Conservation (phyloP, 2,113 vertebrate genomes). For the Chiloscyllium plagiosum region DNA sequence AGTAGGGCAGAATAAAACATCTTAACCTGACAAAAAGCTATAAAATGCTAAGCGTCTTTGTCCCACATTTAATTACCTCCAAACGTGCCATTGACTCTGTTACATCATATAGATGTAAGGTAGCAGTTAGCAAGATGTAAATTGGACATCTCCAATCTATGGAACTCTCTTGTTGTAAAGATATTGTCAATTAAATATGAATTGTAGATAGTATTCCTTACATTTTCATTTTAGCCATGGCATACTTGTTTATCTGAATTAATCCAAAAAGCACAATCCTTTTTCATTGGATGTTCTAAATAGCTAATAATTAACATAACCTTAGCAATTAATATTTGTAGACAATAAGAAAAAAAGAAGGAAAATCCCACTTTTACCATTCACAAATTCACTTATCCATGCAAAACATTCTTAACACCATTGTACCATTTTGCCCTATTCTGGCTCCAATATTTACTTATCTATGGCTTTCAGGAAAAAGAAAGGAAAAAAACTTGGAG, state of each 20-base stretch:
- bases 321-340: not conserved
- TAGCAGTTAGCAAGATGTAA: not conserved
- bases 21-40: not conserved
- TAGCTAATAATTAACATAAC: not conserved
- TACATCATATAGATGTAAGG: not conserved
- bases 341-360: not conserved
- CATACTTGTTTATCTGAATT: not conserved
- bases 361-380: too few species aligned
- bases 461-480: too few species aligned
- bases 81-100: not conserved
- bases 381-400: too few species aligned
- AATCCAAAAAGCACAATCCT: not conserved
- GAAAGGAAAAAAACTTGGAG: too few species aligned
- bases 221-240: not conserved
- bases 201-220: not conserved
- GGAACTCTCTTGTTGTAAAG: not conserved
- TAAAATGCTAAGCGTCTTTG: not conserved
- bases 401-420: too few species aligned
- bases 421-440: too few species aligned
- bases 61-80: not conserved
- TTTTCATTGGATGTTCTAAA: not conserved
- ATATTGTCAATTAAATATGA: not conserved
- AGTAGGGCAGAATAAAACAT: not conserved
- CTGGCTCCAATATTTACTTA: too few species aligned
- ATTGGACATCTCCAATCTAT: not conserved